phyloP scores from a whole-genome alignment of 2,113 vertebrate species.

The Eurypyga helias region DNA sequence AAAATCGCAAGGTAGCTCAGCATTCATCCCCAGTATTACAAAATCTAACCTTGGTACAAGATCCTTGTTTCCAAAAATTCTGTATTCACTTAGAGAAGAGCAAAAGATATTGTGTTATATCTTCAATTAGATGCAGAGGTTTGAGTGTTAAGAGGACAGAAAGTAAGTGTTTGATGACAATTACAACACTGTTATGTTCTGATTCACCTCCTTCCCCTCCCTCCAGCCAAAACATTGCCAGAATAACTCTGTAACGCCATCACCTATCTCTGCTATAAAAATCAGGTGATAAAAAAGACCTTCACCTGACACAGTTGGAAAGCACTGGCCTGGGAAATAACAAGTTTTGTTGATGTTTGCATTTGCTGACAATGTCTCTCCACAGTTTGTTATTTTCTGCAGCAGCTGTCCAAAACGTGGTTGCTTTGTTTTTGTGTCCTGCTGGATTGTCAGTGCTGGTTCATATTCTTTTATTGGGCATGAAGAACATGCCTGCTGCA shows the following conservation, averaged over 20 bases:
- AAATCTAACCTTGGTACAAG: not conserved
- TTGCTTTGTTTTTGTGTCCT: conserved; percentile 31
- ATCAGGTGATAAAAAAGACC: not conserved
- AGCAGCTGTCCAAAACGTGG: not conserved
- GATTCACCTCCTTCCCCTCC: not conserved
- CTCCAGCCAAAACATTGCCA: not conserved
- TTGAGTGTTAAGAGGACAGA: not conserved
- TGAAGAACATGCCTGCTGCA: conserved; percentile 42
- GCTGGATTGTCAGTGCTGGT: conserved; percentile 3
- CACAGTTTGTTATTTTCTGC: conserved; percentile 38
- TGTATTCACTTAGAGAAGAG: not conserved
- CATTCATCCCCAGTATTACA: not conserved
- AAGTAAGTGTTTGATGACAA: not conserved
- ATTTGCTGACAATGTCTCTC: conserved; percentile 10
- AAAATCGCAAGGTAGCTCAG: not conserved
- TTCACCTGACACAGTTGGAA: conserved; percentile 2
- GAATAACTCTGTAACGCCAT: not conserved
- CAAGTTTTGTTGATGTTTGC: conserved; percentile 28
- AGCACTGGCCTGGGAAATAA: not conserved
- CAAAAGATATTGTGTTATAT: not conserved
- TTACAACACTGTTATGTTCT: not conserved
- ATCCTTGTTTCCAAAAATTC: not conserved
- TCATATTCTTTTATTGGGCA: conserved; percentile 14
- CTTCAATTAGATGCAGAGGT: not conserved
- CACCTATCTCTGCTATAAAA: not conserved